Percentiles rank a stretch among this genome's conserved stretches.
Evolutionary conservation across 1,140 invertebrate species (phyloP).

Genomic region (Bombus turneri): DNA sequence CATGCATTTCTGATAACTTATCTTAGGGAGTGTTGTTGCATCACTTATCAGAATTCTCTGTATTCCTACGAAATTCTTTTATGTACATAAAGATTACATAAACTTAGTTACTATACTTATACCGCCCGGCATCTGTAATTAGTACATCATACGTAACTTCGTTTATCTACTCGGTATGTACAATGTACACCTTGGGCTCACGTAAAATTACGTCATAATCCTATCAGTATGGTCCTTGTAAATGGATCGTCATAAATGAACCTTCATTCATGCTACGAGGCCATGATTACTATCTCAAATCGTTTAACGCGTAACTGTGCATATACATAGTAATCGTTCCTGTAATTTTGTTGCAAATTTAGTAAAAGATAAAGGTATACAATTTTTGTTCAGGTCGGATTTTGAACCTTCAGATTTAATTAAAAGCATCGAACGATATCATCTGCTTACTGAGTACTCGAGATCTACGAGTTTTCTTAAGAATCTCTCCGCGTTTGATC

Average conservation of each 20-base stretch:
- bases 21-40: background rate
- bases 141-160: conserved; percentile 16
- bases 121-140: conserved; percentile 1
- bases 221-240: conserved; percentile 36
- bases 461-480: background rate
- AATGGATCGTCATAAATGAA: conserved; percentile 39
- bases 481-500: background rate
- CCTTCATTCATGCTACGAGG: conserved; percentile 58
- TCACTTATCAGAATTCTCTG: conserved; percentile 31
- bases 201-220: conserved; percentile 59
- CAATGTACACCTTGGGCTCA: conserved; percentile 33
- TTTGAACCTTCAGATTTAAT: background rate
- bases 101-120: background rate
- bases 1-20: background rate
- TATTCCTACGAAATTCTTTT: conserved; percentile 9
- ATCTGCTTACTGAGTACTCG: background rate
- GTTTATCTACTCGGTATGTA: conserved; percentile 23
- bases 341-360: background rate
- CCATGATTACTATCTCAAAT: conserved; percentile 46
- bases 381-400: background rate
- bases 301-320: background rate
- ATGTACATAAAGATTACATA: conserved; percentile 8
- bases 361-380: background rate
- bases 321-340: too few relatives aligned
- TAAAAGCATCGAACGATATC: background rate